Conservation (phyloP, 2,888 invertebrate genomes). For the Epirrita christyi region DNA sequence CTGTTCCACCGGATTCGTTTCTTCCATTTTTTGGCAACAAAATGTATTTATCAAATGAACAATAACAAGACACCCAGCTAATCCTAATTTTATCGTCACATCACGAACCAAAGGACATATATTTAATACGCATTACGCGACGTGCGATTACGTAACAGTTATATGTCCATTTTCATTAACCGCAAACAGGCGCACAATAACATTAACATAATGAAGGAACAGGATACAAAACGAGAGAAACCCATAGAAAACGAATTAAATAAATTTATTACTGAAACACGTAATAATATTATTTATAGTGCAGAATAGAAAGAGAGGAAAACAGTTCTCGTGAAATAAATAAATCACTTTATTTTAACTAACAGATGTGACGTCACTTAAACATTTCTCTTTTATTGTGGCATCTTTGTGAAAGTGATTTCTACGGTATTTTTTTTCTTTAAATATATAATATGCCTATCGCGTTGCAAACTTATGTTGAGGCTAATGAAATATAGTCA, state of each 20-base stretch:
- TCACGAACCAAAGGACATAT: conserved; percentile 42
- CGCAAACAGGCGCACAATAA: conserved; percentile 31
- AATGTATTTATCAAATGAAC: neutral
- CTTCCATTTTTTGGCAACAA: neutral
- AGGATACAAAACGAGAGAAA: conserved; percentile 26
- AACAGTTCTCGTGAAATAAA: conserved; percentile 14
- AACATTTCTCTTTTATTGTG: conserved; percentile 50
- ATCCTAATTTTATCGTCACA: conserved; percentile 12
- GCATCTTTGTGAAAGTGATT: conserved; percentile 48
- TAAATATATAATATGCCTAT: conserved; percentile 39
- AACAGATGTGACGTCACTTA: conserved; percentile 31
- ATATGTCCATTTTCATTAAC: conserved; percentile 51
- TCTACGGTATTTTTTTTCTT: conserved; percentile 34
- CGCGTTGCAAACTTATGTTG: conserved; percentile 46
- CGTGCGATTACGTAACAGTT: conserved; percentile 44
- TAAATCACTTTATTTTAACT: conserved; percentile 31
- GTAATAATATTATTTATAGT: neutral
- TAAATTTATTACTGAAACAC: conserved; percentile 5
- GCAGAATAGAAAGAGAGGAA: neutral
- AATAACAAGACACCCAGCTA: conserved; percentile 6
- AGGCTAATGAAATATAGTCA: conserved; percentile 59
- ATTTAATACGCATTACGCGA: conserved; percentile 51
- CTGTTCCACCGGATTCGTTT: conserved; percentile 1
- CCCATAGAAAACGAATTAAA: conserved; percentile 7
- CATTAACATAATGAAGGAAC: conserved; percentile 27